A percentile compares a stretch with the other conserved stretches of the same genome.
phyloP scores from a whole-genome alignment of 2,113 vertebrate genomes.

The Pyrgilauda ruficollis region DNA sequence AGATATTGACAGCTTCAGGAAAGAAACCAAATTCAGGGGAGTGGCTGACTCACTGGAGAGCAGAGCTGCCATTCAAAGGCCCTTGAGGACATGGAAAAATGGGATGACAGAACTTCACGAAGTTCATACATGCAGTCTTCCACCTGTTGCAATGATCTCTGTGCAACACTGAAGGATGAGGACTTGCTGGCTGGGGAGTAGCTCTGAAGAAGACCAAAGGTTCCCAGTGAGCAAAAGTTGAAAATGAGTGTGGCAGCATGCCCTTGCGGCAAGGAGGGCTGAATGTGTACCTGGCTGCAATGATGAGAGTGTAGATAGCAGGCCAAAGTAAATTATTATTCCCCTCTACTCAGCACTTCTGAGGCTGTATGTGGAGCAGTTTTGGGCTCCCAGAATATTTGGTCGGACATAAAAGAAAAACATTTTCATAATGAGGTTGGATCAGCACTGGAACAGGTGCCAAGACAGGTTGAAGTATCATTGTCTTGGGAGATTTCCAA shows the following conservation, averaged over 20 bases:
- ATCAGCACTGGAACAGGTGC: constrained; percentile 2
- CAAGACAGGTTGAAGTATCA: constrained; percentile 27
- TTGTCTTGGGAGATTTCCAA: constrained; percentile 14
- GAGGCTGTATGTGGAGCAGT: not conserved
- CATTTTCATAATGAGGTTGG: constrained; percentile 17
- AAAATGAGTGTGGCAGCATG: not conserved
- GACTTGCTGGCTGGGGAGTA: not conserved
- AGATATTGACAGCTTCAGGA: not conserved
- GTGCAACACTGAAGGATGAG: not conserved
- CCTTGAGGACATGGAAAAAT: not conserved
- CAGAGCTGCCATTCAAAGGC: not conserved
- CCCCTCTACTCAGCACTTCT: constrained; percentile 18
- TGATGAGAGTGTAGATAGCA: not conserved
- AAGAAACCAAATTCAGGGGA: not conserved
- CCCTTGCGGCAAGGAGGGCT: constrained; percentile 19
- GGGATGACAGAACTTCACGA: not conserved
- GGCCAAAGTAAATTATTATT: constrained; percentile 38
- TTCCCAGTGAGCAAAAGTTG: not conserved
- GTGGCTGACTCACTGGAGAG: not conserved
- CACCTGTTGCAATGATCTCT: not conserved
- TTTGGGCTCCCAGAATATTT: constrained; percentile 18
- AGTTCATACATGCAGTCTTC: not conserved
- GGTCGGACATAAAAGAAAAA: constrained; percentile 23
- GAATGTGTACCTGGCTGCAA: not conserved
- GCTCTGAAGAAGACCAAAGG: not conserved